Evolutionary conservation across 2,888 invertebrate species (phyloP).

Genomic region (Drosophila putrida): DNA sequence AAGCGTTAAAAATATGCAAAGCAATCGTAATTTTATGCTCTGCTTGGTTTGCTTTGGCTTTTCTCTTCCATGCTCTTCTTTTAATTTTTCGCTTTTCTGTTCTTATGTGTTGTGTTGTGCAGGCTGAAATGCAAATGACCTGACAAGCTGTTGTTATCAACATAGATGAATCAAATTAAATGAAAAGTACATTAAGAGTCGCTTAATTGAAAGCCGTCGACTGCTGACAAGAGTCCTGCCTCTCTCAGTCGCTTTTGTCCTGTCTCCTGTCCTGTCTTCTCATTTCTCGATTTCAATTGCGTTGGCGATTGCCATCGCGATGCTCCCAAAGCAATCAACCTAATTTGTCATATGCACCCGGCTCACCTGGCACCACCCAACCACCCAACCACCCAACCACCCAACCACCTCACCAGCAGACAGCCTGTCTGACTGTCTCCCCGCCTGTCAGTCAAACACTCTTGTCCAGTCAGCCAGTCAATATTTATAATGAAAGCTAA

Average conservation of each 20-base stretch:
- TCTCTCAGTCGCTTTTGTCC: not conserved
- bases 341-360: conserved; percentile 77
- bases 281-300: conserved; percentile 35
- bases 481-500: conserved; percentile 81
- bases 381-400: not conserved
- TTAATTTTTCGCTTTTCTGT: not conserved
- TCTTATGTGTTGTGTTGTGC: conserved; percentile 6
- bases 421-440: conserved; percentile 30
- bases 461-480: conserved; percentile 67
- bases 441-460: conserved; percentile 60
- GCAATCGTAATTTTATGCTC: conserved; percentile 75
- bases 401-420: not conserved
- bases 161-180: conserved; percentile 75
- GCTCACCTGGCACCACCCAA: conserved; percentile 12
- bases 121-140: conserved; percentile 53
- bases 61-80: not conserved
- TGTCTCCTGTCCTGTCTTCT: not conserved
- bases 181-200: conserved; percentile 56
- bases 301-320: conserved; percentile 22
- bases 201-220: conserved; percentile 67
- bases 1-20: conserved; percentile 77
- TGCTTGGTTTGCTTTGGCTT: conserved; percentile 24
- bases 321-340: conserved; percentile 78
- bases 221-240: conserved; percentile 31
- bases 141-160: conserved; percentile 63